Conservation (phyloP, 2,888 invertebrate genomes). For the Globia sparganii region DNA sequence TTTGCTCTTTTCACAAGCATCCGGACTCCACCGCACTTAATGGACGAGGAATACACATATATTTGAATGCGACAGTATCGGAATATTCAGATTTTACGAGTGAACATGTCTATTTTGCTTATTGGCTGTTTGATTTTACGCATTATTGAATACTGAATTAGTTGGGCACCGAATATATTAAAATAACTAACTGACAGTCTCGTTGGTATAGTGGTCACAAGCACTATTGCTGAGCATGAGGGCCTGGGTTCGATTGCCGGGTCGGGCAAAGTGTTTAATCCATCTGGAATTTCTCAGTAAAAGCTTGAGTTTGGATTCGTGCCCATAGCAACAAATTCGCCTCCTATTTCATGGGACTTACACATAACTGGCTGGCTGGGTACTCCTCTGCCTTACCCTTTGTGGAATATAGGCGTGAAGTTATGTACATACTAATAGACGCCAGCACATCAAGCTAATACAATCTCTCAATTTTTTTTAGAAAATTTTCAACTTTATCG, state of each 20-base stretch:
- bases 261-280: no score
- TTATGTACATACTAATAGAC: no score
- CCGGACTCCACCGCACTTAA: slow-evolving; percentile 34
- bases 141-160: background rate
- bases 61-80: slow-evolving; percentile 44
- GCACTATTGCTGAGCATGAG: background rate
- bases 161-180: background rate
- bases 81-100: slow-evolving; percentile 31
- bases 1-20: slow-evolving; percentile 42
- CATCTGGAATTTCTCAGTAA: no score
- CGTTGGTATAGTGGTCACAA: no score
- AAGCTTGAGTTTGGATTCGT: background rate
- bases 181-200: background rate
- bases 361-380: no score
- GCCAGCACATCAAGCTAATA: no score
- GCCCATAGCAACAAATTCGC: no score
- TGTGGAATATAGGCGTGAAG: no score
- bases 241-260: background rate
- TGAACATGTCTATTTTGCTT: slow-evolving; percentile 37
- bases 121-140: slow-evolving; percentile 18
- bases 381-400: no score
- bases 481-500: no score
- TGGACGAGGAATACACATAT: slow-evolving; percentile 34
- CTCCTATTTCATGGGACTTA: no score
- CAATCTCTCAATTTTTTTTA: no score